Evolutionary conservation across 1,140 invertebrate genomes (phyloP).

Genomic region (Orius insidiosus): DNA sequence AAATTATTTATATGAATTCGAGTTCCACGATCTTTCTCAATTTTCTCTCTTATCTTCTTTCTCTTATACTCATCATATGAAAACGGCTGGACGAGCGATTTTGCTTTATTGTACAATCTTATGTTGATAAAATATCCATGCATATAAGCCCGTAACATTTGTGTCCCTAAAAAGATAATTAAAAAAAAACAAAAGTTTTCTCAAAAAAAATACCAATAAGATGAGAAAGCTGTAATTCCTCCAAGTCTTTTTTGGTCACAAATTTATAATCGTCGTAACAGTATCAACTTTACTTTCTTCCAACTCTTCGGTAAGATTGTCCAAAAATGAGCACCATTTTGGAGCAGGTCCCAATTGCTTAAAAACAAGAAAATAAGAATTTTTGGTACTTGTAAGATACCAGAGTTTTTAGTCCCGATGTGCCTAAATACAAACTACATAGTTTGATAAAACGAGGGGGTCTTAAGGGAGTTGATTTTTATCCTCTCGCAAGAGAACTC

Average conservation of each 20-base stretch:
- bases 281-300: slow-evolving; percentile 58
- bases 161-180: slow-evolving; percentile 41
- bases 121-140: slow-evolving; percentile 97
- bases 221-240: slow-evolving; percentile 76
- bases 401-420: too few relatives aligned
- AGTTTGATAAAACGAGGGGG: too few relatives aligned
- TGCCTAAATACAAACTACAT: too few relatives aligned
- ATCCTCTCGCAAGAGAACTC: too few relatives aligned
- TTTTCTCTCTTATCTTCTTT: slow-evolving; percentile 74
- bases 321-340: slow-evolving; percentile 91
- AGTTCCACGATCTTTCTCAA: slow-evolving; percentile 62
- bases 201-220: slow-evolving; percentile 43
- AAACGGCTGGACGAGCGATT: slow-evolving; percentile 82
- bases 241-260: slow-evolving; percentile 79
- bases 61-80: slow-evolving; percentile 85
- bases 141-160: slow-evolving; percentile 89
- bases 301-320: slow-evolving; percentile 92
- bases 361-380: slow-evolving; percentile 11
- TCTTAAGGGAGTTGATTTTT: too few relatives aligned
- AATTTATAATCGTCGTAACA: slow-evolving; percentile 99
- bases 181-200: not conserved
- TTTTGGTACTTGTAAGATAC: too few relatives aligned
- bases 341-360: slow-evolving; percentile 82
- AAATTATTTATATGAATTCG: slow-evolving; percentile 55
- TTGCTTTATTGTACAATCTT: slow-evolving; percentile 82